phyloP scores from a whole-genome alignment of 2,113 vertebrate species.

The Motacilla tschutschensis region DNA sequence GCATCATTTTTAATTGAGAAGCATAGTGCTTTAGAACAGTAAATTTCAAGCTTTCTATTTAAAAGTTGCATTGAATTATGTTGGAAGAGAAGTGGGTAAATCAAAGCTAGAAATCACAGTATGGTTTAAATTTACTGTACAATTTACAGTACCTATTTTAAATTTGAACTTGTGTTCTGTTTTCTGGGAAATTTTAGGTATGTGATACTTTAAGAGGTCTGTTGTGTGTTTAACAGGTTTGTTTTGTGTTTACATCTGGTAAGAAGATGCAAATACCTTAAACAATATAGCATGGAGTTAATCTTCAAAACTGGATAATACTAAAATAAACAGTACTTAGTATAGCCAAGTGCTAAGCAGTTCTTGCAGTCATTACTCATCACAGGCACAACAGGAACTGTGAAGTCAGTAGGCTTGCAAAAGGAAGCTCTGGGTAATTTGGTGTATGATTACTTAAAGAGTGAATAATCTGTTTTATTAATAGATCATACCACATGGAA shows the following conservation, averaged over 20 bases:
- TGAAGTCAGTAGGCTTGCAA: slow-evolving; percentile 4
- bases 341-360: not conserved
- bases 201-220: not conserved
- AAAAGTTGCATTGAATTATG: not conserved
- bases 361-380: not conserved
- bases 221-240: not conserved
- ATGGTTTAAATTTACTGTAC: not conserved
- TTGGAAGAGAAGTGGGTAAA: not conserved
- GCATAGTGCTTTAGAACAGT: not conserved
- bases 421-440: slow-evolving; percentile 8
- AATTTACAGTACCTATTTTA: not conserved
- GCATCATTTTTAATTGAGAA: not conserved
- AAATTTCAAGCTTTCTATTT: not conserved
- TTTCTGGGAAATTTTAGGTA: not conserved
- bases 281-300: not conserved
- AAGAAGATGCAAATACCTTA: not conserved
- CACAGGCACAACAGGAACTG: not conserved
- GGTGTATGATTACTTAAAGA: not conserved
- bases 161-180: not conserved
- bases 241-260: not conserved
- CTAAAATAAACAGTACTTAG: not conserved
- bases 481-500: not conserved
- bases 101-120: not conserved
- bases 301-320: not conserved
- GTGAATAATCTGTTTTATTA: slow-evolving; percentile 35